A percentile compares a stretch with the other conserved stretches of the same genome.
Evolutionary conservation across 2,888 invertebrate genomes (phyloP).

Genomic region (Euproctis similis): DNA sequence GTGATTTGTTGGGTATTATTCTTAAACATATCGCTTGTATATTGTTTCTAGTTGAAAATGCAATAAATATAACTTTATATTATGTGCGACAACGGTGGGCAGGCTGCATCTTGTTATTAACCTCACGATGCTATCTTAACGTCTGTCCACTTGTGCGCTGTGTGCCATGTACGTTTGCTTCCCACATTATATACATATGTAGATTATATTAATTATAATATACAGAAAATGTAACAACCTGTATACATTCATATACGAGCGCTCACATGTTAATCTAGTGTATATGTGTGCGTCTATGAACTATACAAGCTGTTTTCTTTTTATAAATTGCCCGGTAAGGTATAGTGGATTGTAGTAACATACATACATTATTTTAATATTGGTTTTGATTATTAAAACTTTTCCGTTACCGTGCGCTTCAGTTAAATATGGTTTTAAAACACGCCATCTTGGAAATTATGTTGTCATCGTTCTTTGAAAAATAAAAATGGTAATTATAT

Average conservation of each 20-base stretch:
- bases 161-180: constrained; percentile 23
- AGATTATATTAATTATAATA: constrained; percentile 4
- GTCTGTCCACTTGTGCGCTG: constrained; percentile 8
- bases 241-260: constrained; percentile 3
- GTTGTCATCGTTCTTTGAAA: too few relatives aligned
- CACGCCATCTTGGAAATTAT: too few relatives aligned
- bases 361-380: constrained; percentile 4
- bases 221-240: constrained; percentile 4
- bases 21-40: constrained; percentile 16
- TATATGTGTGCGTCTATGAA: constrained; percentile 2
- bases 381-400: constrained; percentile 3
- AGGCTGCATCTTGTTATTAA: not conserved
- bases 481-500: too few relatives aligned
- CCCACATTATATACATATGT: constrained; percentile 9
- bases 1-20: constrained; percentile 1
- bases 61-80: constrained; percentile 20
- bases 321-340: constrained; percentile 3
- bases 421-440: too few relatives aligned
- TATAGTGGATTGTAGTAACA: constrained; percentile 1
- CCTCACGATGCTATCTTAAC: not conserved
- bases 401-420: too few relatives aligned
- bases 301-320: constrained; percentile 2
- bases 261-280: not conserved
- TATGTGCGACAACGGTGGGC: constrained; percentile 6
- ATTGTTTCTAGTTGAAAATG: constrained; percentile 19